A percentile compares a stretch with the other conserved stretches of the same genome.
Conservation (phyloP, 2,888 invertebrate genomes). For the Drosophila crucigera region DNA sequence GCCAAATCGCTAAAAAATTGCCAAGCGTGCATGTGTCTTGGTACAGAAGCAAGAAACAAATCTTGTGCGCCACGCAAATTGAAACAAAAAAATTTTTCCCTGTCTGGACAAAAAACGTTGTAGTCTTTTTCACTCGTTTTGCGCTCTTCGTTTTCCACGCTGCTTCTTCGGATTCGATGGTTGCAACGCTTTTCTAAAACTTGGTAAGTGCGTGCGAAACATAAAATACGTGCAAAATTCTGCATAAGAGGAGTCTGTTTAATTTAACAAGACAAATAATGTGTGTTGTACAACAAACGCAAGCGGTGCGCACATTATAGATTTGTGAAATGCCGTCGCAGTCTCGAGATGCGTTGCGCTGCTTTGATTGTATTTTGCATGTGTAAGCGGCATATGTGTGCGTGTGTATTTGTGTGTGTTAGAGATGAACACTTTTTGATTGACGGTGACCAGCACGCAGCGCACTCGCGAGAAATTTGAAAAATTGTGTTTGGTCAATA, state of each 20-base stretch:
- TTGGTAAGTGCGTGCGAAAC: constrained; percentile 65
- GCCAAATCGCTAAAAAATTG: constrained; percentile 44
- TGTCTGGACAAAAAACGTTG: constrained; percentile 64
- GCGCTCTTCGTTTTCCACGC: constrained; percentile 74
- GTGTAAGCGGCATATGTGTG: constrained; percentile 64
- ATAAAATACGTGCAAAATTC: constrained; percentile 23
- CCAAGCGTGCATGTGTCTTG: constrained; percentile 40
- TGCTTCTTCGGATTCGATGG: constrained; percentile 60
- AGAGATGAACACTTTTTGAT: constrained; percentile 49
- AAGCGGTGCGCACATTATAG: constrained; percentile 38
- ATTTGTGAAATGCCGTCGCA: constrained; percentile 75
- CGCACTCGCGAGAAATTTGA: background rate
- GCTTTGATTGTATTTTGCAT: constrained; percentile 68
- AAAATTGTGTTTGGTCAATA: background rate
- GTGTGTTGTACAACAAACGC: constrained; percentile 40
- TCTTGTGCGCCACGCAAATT: constrained; percentile 29
- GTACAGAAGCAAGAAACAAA: constrained; percentile 23
- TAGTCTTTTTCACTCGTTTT: constrained; percentile 77
- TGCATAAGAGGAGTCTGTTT: constrained; percentile 13
- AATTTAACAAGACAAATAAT: constrained; percentile 31
- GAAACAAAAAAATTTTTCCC: constrained; percentile 34
- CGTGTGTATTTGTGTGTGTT: constrained; percentile 52
- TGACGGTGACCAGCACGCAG: constrained; percentile 11
- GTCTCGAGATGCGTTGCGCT: constrained; percentile 67
- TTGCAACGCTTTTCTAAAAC: constrained; percentile 63